Percentiles rank a stretch among this genome's conserved stretches.
Evolutionary conservation across 2,797 vertebrate genomes (phyloP).

Genomic region (Pachyuromys duprasi): DNA sequence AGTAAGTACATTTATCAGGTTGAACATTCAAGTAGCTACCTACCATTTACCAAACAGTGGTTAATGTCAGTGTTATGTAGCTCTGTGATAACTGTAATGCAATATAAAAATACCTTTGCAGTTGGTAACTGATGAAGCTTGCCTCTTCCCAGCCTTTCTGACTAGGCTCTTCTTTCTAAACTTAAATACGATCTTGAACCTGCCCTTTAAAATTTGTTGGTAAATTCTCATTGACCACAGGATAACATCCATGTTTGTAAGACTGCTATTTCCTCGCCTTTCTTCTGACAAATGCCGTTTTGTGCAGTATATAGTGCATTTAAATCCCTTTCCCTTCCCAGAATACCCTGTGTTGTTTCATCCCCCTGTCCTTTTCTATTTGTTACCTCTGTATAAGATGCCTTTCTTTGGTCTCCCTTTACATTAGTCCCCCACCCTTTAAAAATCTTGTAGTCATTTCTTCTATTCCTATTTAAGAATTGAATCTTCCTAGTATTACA

Average conservation of each 20-base stretch:
- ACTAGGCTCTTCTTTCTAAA: conserved; percentile 13
- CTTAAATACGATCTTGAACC: neutral
- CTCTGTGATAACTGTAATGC: neutral
- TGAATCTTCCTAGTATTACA: conserved; percentile 45
- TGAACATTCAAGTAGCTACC: neutral
- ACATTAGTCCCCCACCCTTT: neutral
- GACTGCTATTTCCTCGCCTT: neutral
- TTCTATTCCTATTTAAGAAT: neutral
- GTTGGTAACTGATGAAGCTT: neutral
- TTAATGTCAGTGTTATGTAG: neutral
- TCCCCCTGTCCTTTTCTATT: neutral
- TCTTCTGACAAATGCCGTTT: neutral
- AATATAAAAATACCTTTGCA: conserved; percentile 16
- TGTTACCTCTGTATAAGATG: neutral
- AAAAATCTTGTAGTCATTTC: neutral
- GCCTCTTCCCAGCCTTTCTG: conserved; percentile 5
- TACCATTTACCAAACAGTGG: neutral
- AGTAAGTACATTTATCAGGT: neutral
- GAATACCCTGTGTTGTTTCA: neutral
- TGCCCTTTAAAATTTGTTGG: conserved; percentile 48
- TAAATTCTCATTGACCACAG: neutral
- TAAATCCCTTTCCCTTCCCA: neutral
- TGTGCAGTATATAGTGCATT: neutral
- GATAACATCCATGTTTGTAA: neutral
- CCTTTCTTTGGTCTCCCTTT: neutral